These are phyloP conservation scores for Drosophila sucinea DNA, from an alignment of 1,140 invertebrate species.

Conservation along the genomic window DNA sequence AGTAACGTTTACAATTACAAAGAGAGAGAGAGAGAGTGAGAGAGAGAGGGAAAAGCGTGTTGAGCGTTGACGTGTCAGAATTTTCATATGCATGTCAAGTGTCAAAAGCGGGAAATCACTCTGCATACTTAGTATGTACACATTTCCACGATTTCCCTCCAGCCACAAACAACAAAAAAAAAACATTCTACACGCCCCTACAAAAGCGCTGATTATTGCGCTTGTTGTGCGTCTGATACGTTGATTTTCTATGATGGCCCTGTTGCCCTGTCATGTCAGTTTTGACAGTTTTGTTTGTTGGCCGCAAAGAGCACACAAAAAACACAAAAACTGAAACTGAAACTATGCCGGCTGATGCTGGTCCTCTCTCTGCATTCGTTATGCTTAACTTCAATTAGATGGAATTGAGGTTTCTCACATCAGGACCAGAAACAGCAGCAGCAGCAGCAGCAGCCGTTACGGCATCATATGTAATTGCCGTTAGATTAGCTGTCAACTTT, in stretches of 20 bases:
- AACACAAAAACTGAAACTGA: conserved; percentile 22
- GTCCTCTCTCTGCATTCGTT: conserved; percentile 46
- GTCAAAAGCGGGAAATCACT: conserved; percentile 65
- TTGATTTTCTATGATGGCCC: conserved; percentile 17
- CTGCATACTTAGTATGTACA: conserved; percentile 1
- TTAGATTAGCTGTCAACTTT: conserved; percentile 81
- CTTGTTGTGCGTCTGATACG: conserved; percentile 64
- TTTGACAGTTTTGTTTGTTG: conserved; percentile 75
- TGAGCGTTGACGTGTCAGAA: conserved; percentile 82
- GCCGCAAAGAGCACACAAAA: conserved; percentile 4
- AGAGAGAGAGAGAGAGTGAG: not conserved
- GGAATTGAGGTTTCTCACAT: conserved; percentile 70
- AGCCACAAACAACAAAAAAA: not conserved
- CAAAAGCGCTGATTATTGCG: conserved; percentile 68
- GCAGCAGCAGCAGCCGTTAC: conserved; percentile 47
- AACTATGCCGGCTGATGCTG: conserved; percentile 63
- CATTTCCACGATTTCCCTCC: not conserved
- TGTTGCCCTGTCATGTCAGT: conserved; percentile 77
- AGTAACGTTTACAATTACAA: conserved; percentile 72
- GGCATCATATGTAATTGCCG: conserved; percentile 74
- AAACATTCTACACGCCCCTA: conserved; percentile 52
- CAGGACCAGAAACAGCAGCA: conserved; percentile 43
- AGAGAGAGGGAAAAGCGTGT: conserved; percentile 38
- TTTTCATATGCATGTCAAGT: conserved; percentile 83
- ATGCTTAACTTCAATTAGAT: conserved; percentile 79